Evolutionary conservation across 2,113 vertebrate genomes (phyloP).

Genomic region (Puntigrus tetrazona): DNA sequence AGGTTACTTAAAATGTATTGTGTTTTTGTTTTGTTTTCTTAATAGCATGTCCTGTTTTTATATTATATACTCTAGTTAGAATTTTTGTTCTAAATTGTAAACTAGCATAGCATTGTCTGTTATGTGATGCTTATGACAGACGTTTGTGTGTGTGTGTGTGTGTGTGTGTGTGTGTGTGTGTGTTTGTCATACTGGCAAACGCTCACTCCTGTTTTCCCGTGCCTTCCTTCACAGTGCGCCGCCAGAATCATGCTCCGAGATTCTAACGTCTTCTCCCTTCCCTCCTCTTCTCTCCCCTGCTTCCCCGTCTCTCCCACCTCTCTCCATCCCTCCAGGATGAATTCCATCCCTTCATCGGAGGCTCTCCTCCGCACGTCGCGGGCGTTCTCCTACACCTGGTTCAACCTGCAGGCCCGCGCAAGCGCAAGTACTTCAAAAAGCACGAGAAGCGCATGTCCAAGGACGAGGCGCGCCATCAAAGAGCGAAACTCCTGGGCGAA

Average conservation of each 20-base stretch:
- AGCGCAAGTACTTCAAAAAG: conserved; percentile 99
- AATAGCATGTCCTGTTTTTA: neutral
- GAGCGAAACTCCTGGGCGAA: conserved; percentile 93
- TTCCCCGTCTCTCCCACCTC: conserved; percentile 56
- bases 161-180: conserved; percentile 11
- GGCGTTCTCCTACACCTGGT: conserved; percentile 98
- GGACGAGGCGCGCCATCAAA: conserved; percentile 91
- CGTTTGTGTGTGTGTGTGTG: neutral
- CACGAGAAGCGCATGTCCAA: conserved; percentile 97
- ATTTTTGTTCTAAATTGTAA: neutral
- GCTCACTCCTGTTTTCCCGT: neutral
- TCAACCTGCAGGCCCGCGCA: conserved; percentile 97
- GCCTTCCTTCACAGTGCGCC: conserved; percentile 44
- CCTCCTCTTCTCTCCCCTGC: conserved; percentile 66
- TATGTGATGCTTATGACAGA: neutral
- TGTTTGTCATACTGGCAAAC: conserved; percentile 13
- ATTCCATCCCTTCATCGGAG: conserved; percentile 99
- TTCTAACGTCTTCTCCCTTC: conserved; percentile 74
- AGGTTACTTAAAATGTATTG: neutral
- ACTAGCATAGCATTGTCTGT: neutral
- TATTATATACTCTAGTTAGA: neutral
- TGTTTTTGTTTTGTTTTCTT: neutral
- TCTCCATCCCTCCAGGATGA: conserved; percentile 84
- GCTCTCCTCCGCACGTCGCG: conserved; percentile 94
- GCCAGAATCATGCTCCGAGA: conserved; percentile 68